Evolutionary conservation across 2,113 vertebrate genomes (phyloP), one percentile per base, ranked within the genome.

Genomic region (Jaculus jaculus): DNA sequence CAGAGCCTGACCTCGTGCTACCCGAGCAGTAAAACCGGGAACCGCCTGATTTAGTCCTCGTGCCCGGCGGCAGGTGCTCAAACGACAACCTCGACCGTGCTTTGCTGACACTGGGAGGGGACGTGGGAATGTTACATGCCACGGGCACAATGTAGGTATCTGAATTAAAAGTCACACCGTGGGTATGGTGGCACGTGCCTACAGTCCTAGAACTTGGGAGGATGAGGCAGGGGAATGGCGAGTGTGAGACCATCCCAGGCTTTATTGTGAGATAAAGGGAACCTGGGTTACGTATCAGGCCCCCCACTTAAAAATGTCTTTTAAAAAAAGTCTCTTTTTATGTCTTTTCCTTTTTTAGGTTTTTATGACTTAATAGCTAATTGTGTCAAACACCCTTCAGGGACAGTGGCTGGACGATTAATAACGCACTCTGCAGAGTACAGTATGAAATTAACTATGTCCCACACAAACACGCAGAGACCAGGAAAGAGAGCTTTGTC

Each of bases 41-140:
- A 65, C 11, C 39, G n/a, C 54, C 84, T 74, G 37, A 80, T 42
- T 72, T 51, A 73, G 15, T 77, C 77, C 88, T 51, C 51, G 11
- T 69, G 65, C 34, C 78, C 30, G 42, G 51, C 2, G 28, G 16
- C 42, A 84, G 20, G 32, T 11, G 73, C 20, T 81, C 34, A 80
- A 69, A 81, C 47, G 39, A 42, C 89, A 91, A 88, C 81, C 10
- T 66, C 32, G 30, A 73, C 32, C 58, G 82, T 84, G 23, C 39
- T 90, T 77, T 92, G 84, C 66, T 83, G 92, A 87, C 84, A 77
- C 3, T 42, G 12, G 23, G 24, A 84, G 18, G 47, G 94, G 47
- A 91, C 61, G 91, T 17, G 26, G 8, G 80, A 74, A 20, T 66
- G 13, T 9, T 47, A 73, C 54, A 61, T 2, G 84, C 21, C 11